Base-by-base conservation (phyloP, 2,888 invertebrate genomes). In the Acleris holmiana region DNA sequence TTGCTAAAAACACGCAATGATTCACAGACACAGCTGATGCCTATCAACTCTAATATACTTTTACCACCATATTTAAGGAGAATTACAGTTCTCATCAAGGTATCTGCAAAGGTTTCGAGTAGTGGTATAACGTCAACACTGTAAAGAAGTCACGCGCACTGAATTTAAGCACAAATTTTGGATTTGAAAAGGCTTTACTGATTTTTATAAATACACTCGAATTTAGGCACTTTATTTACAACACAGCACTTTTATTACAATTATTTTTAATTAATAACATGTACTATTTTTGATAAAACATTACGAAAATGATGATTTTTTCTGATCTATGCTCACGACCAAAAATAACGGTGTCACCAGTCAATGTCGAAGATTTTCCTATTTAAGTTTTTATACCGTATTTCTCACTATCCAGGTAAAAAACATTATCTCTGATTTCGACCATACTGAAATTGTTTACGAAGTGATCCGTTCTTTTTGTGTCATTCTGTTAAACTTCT, bases 21-120 rank as follows among this genome's bases (percentile, higher is more conserved):
- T 86, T 79, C 83, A 76, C 87, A 88, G 86, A 82, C 74, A 72
- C 74, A 73, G 71, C 71, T 77, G 76, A 78, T 74, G 71, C 68
- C 74, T 74, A 76, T 73, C 74, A 73, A 78, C 75, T 73, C 72
- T 78, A 76, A 81, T 69, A 75, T 75, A 73, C 69, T 73, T 47
- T 69, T 75, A 69, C 72, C 79, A 67, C 71, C 79, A 69, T 71
- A 83, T 77, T 73, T 85, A 79, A 84, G 80, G 69, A 83, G 81
- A 80, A 71, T 87, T 66, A 80, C 80, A 73, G 79, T 86, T 71
- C 81, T 88, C 68, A 79, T 84, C 68, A 86, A 89, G 88, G 88
- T 89, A 88, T 77, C 69, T 63, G 67, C 58, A 56, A 69, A 64
- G 60, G 60, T 57, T 66, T 41, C 73, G 66, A 72, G 69, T 72